These are phyloP conservation scores for Cromileptes altivelis DNA, from an alignment of 2,113 vertebrate species.

Conservation along the genomic window DNA sequence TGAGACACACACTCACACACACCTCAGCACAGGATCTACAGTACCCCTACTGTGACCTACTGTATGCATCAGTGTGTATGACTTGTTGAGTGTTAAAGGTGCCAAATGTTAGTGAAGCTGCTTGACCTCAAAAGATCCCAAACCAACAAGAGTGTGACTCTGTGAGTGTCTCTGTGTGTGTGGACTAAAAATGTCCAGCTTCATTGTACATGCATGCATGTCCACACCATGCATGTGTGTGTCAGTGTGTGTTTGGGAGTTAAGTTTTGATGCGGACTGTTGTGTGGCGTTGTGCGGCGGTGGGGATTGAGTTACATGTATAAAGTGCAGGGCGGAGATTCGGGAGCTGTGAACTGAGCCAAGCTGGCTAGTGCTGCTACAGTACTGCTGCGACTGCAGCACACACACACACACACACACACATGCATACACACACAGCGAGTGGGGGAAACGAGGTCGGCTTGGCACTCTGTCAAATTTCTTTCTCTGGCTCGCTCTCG, in stretches of 20 bases:
- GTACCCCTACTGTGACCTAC: slow-evolving; percentile 24
- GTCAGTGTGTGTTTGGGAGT: slow-evolving; percentile 19
- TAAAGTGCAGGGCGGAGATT: slow-evolving; percentile 78
- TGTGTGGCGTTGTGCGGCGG: slow-evolving; percentile 33
- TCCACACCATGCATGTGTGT: slow-evolving; percentile 11
- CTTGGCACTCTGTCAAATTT: slow-evolving; percentile 79
- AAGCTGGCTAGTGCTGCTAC: slow-evolving; percentile 68
- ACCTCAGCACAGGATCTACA: slow-evolving; percentile 14
- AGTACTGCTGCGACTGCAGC: slow-evolving; percentile 71
- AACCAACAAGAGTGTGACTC: neutral
- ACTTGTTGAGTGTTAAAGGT: slow-evolving; percentile 40
- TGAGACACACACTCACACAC: slow-evolving; percentile 14
- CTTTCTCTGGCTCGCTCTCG: slow-evolving; percentile 60
- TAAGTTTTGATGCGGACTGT: slow-evolving; percentile 20
- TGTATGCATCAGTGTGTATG: slow-evolving; percentile 20
- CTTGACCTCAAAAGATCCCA: slow-evolving; percentile 32
- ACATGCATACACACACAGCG: slow-evolving; percentile 38
- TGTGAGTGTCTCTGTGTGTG: neutral
- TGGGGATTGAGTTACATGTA: slow-evolving; percentile 78
- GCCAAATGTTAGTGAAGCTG: slow-evolving; percentile 45
- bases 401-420: slow-evolving; percentile 49
- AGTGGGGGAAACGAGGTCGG: slow-evolving; percentile 77
- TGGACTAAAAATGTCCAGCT: neutral
- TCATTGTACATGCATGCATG: slow-evolving; percentile 18
- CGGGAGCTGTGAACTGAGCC: slow-evolving; percentile 68